Conservation (phyloP, 2,797 vertebrate species). For the Sebastes cheni region DNA sequence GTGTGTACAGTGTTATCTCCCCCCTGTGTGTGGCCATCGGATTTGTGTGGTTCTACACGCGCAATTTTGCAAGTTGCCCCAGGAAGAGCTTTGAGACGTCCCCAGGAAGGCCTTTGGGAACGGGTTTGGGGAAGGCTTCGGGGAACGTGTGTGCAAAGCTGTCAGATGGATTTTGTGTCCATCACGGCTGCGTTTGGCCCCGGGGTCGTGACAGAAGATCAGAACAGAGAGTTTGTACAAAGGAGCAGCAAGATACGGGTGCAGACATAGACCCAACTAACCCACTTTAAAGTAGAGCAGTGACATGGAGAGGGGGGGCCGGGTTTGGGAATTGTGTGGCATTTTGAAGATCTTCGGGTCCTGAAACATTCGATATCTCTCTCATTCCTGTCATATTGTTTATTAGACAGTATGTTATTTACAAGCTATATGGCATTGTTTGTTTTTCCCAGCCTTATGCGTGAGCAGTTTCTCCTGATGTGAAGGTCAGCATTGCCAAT, state of each 20-base stretch:
- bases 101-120: slow-evolving; percentile 65
- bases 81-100: slow-evolving; percentile 58
- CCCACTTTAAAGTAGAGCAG: slow-evolving; percentile 73
- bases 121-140: slow-evolving; percentile 43
- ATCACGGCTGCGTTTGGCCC: slow-evolving; percentile 66
- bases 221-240: slow-evolving; percentile 69
- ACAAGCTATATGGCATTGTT: not conserved
- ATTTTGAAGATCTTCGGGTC: slow-evolving; percentile 29
- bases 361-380: slow-evolving; percentile 1
- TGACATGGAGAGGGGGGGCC: not conserved
- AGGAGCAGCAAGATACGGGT: slow-evolving; percentile 64
- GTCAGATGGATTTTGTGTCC: slow-evolving; percentile 77
- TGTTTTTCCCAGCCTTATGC: not conserved
- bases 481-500: slow-evolving; percentile 14
- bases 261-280: slow-evolving; percentile 58
- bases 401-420: not conserved
- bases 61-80: slow-evolving; percentile 54
- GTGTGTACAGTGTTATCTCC: not conserved
- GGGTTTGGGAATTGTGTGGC: slow-evolving; percentile 6
- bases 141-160: slow-evolving; percentile 65
- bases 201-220: slow-evolving; percentile 65
- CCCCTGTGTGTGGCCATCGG: slow-evolving; percentile 11
- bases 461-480: not conserved
- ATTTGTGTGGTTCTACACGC: slow-evolving; percentile 40
- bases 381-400: not conserved